Percentiles rank a stretch among this genome's conserved stretches.
These are phyloP conservation scores for human (Homo sapiens) DNA, from an alignment of 2,113 vertebrate species.

Conservation along the genomic window DNA sequence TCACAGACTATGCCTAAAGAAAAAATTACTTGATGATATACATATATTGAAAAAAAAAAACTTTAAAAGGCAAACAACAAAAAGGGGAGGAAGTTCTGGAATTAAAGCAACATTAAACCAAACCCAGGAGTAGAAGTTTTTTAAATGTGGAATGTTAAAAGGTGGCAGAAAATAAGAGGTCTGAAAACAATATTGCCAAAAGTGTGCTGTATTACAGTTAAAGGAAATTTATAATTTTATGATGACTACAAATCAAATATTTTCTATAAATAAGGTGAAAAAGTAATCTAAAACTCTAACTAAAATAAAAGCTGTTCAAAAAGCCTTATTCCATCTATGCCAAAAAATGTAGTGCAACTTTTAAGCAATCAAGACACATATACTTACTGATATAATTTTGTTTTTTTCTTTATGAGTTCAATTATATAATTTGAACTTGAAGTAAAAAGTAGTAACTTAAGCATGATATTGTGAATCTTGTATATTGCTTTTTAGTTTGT, in stretches of 20 bases:
- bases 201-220: background rate
- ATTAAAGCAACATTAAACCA: background rate
- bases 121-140: background rate
- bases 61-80: background rate
- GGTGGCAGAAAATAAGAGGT: background rate
- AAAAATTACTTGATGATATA: background rate
- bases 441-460: background rate
- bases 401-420: background rate
- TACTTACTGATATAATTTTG: background rate
- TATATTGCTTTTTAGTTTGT: background rate
- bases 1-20: background rate
- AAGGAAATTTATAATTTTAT: background rate
- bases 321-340: background rate
- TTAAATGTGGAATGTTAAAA: background rate
- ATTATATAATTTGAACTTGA: background rate
- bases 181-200: background rate
- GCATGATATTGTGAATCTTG: background rate
- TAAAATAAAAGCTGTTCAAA: background rate
- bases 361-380: background rate
- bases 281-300: background rate
- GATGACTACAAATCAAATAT: background rate
- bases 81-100: background rate
- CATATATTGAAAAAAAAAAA: background rate
- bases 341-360: background rate
- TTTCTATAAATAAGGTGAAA: background rate